A percentile compares a stretch with the other conserved stretches of the same genome.
Evolutionary conservation across 1,140 invertebrate species (phyloP).

Genomic region (Drosophila subobscura): DNA sequence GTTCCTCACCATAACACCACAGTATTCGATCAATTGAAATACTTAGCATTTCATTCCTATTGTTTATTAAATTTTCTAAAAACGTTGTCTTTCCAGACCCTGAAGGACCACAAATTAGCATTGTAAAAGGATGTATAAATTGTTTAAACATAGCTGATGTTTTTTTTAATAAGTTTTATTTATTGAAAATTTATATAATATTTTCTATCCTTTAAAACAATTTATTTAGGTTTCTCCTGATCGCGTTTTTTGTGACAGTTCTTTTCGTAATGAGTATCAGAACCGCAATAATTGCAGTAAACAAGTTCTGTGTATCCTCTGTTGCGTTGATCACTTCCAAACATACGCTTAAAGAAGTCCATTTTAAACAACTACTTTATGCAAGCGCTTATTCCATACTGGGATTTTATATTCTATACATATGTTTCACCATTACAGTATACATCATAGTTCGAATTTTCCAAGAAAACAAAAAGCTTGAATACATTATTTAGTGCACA

Average conservation of each 20-base stretch:
- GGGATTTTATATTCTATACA: not conserved
- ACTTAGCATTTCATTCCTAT: not conserved
- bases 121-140: no score
- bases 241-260: slow-evolving; percentile 7
- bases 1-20: not conserved
- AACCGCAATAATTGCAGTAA: slow-evolving; percentile 2
- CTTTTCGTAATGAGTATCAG: slow-evolving; percentile 1
- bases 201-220: no score
- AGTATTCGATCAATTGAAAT: not conserved
- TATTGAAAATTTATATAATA: no score
- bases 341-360: not conserved
- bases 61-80: not conserved
- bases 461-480: not conserved
- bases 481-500: slow-evolving; percentile 6
- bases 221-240: not conserved
- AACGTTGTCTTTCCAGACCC: not conserved
- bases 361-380: not conserved
- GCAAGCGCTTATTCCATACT: not conserved
- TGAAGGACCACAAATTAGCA: no score
- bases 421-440: slow-evolving; percentile 1
- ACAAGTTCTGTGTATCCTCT: not conserved
- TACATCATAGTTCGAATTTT: slow-evolving; percentile 1
- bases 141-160: not conserved
- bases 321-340: not conserved
- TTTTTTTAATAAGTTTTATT: not conserved